A percentile compares a stretch with the other conserved stretches of the same genome.
These are phyloP conservation scores for Globodera ellingtonae DNA, from an alignment of 1,140 invertebrate species.

Conservation along the genomic window DNA sequence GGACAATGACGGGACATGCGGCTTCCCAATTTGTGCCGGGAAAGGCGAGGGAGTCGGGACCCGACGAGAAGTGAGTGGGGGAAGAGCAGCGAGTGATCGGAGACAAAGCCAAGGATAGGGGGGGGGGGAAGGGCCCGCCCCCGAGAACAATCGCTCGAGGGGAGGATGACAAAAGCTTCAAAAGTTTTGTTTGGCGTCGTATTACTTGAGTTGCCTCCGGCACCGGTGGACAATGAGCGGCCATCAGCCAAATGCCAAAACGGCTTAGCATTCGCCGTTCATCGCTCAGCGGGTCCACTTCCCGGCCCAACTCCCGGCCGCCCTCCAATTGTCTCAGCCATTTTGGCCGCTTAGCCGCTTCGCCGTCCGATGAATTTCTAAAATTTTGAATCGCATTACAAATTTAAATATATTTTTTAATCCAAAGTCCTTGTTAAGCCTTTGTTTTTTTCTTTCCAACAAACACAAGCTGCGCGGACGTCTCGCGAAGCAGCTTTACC, in stretches of 20 bases:
- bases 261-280: slow-evolving; percentile 86
- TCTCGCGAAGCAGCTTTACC: slow-evolving; percentile 75
- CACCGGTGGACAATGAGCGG: slow-evolving; percentile 85
- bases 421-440: background rate
- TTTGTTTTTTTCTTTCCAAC: slow-evolving; percentile 29
- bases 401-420: background rate
- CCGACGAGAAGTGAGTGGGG: too few species aligned
- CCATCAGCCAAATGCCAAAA: slow-evolving; percentile 94
- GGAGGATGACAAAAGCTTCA: background rate
- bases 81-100: too few species aligned
- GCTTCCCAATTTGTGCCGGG: too few species aligned
- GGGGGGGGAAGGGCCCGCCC: background rate
- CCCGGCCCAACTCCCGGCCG: slow-evolving; percentile 65
- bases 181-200: slow-evolving; percentile 21
- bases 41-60: too few species aligned
- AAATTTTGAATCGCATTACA: background rate
- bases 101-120: too few species aligned
- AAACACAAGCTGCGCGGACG: slow-evolving; percentile 56
- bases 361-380: slow-evolving; percentile 22
- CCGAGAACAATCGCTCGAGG: too few species aligned
- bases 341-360: slow-evolving; percentile 52
- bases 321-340: slow-evolving; percentile 66
- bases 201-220: slow-evolving; percentile 73
- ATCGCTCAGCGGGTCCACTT: slow-evolving; percentile 67
- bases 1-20: too few species aligned